A percentile compares a stretch with the other conserved stretches of the same genome.
Conservation (phyloP, 2,888 invertebrate genomes). For the Morinoia aosen region DNA sequence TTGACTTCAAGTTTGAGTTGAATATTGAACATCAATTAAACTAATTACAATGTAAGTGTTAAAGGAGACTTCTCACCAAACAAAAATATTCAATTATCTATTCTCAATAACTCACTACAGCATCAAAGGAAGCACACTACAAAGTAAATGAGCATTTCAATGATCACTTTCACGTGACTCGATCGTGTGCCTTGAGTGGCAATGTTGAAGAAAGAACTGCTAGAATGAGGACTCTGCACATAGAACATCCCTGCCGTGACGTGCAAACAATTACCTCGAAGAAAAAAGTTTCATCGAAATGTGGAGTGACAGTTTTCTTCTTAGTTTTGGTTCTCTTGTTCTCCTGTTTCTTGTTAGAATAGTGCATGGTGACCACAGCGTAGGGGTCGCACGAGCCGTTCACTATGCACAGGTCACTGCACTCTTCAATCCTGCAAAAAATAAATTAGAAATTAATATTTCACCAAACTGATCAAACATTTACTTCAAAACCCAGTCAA, state of each 20-base stretch:
- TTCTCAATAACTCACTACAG: too few species aligned
- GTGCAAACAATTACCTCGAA: slow-evolving; percentile 76
- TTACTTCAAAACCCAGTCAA: neutral
- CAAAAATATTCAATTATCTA: too few species aligned
- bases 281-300: slow-evolving; percentile 88
- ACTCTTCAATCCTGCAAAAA: slow-evolving; percentile 80
- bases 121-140: too few species aligned
- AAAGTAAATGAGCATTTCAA: too few species aligned
- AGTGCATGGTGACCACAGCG: slow-evolving; percentile 84
- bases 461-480: neutral
- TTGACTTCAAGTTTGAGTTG: too few species aligned
- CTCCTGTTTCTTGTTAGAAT: slow-evolving; percentile 85
- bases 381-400: slow-evolving; percentile 94
- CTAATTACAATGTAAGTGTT: too few species aligned
- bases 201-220: neutral
- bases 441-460: neutral
- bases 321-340: slow-evolving; percentile 86
- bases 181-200: too few species aligned
- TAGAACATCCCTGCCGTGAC: neutral
- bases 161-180: too few species aligned
- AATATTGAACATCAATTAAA: too few species aligned
- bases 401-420: slow-evolving; percentile 88
- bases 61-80: too few species aligned
- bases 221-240: neutral
- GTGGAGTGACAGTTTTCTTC: slow-evolving; percentile 91